phyloP scores from a whole-genome alignment of 1,140 invertebrate species.

The Nymphalis io region DNA sequence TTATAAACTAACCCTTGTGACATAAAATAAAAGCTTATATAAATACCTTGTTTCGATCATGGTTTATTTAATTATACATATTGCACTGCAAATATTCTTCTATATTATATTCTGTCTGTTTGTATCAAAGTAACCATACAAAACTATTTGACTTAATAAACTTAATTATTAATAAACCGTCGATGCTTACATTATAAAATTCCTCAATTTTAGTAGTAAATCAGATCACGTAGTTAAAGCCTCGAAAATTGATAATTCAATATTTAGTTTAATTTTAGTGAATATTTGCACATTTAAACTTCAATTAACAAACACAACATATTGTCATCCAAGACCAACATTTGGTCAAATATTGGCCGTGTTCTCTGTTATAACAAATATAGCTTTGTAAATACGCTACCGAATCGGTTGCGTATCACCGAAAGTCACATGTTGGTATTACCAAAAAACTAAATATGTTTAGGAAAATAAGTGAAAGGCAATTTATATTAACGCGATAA shows the following conservation, averaged over 20 bases:
- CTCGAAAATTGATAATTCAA: no score
- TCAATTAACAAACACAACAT: neutral
- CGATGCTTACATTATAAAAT: no score
- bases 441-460: neutral
- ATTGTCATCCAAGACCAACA: conserved; percentile 12
- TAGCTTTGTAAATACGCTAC: conserved; percentile 27
- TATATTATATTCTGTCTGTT: no score
- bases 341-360: conserved; percentile 30
- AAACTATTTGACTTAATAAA: no score
- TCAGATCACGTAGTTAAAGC: no score
- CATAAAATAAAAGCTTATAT: conserved; percentile 1
- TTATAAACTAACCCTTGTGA: neutral
- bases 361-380: conserved; percentile 28
- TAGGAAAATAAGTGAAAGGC: no score
- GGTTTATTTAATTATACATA: conserved; percentile 7
- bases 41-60: neutral
- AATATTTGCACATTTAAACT: neutral
- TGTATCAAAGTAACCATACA: no score
- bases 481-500: no score
- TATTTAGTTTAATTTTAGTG: neutral
- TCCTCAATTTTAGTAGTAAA: no score
- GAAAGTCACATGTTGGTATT: neutral
- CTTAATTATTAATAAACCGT: no score
- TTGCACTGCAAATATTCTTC: neutral
- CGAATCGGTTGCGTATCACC: neutral